Evolutionary conservation across 2,113 vertebrate species (phyloP), one percentile per base, ranked within the genome.

Genomic region (Jaculus jaculus): DNA sequence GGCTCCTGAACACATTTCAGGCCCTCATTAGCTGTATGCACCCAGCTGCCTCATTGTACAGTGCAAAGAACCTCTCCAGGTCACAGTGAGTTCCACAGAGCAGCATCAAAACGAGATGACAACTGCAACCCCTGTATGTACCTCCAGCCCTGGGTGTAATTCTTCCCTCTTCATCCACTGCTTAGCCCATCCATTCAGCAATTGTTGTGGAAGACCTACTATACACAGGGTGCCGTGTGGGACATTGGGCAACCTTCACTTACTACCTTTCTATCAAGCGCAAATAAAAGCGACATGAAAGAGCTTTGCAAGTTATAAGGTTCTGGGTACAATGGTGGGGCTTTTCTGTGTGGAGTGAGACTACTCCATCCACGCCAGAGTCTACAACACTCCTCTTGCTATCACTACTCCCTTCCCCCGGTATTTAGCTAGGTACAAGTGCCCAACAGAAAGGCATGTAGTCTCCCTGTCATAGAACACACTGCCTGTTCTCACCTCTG

Each of bases 331-430:
- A 89, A 89, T 60, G 11, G 1, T 16, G 68, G 16, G 30, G 30
- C 13, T 8, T 60, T 66, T 54, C 54, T 66, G 0, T 4, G 21
- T 13, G 24, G 12, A 51, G 39, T 17, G 68, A 60, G 71, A n/a
- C 34, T 37, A 58, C 58, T 15, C 18, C 21, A 3, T 3, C 26
- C 60, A 83, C 58, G 34, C 58, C 47, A 80, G 9, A 11, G 10
- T 32, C 17, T 71, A 0, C 30, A 30, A 69, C 42, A 37, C 37
- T 68, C 51, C 12, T n/a, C 75, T 79, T 16, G 37, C 39, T 65
- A 28, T 16, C 17, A 1, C 51, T 2, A 21, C 16, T 16, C 16
- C 18, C 0, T 4, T 0, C 18, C 28, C 18, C 30, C 13, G 39
- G 20, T 16, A 4, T 32, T 84, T 18, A 68, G 47, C 71, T 74